These are phyloP conservation scores for Genyomyrus donnyi DNA, from an alignment of 2,113 vertebrate species.

Conservation along the genomic window DNA sequence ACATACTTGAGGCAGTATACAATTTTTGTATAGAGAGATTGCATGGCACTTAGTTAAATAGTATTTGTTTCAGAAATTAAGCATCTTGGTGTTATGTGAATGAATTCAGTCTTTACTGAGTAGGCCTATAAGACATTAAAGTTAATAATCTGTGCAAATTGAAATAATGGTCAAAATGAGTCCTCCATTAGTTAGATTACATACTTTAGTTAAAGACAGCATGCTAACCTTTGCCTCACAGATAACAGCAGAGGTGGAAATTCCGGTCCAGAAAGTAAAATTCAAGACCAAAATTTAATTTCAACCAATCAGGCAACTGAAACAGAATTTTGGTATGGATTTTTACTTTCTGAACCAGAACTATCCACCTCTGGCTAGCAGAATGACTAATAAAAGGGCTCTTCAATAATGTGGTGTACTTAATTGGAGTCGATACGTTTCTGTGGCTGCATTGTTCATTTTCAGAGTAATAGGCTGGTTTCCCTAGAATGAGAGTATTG, in stretches of 20 bases:
- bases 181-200: constrained; percentile 16
- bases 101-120: constrained; percentile 8
- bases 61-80: neutral
- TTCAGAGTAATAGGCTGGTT: neutral
- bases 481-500: neutral
- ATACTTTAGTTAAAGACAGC: neutral
- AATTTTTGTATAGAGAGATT: neutral
- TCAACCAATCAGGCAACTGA: neutral
- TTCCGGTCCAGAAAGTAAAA: neutral
- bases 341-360: neutral
- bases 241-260: neutral
- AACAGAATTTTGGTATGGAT: neutral
- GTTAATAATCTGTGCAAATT: constrained; percentile 12
- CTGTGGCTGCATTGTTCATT: neutral
- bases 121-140: neutral
- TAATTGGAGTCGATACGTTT: neutral
- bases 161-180: constrained; percentile 12
- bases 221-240: neutral
- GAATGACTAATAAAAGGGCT: neutral
- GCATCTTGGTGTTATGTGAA: constrained; percentile 5
- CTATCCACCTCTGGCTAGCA: neutral
- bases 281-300: neutral
- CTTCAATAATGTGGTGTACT: neutral
- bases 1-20: neutral
- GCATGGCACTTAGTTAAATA: neutral